phyloP scores from a whole-genome alignment of 2,888 invertebrate genomes.

The Leptinotarsa rubiginosa region DNA sequence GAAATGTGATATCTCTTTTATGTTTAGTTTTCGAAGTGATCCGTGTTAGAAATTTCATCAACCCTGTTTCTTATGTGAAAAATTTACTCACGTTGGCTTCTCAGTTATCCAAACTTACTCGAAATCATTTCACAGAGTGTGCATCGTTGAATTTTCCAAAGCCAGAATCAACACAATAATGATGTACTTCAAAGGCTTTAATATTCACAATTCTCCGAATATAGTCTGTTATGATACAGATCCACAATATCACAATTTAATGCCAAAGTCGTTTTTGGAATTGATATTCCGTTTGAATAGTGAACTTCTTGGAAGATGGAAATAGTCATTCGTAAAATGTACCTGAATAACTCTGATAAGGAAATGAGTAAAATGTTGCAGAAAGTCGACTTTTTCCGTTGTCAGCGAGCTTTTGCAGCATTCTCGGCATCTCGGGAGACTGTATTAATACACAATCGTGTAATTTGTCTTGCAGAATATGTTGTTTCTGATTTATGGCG shows the following conservation, averaged over 20 bases:
- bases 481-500: neutral
- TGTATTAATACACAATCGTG: slow-evolving; percentile 13
- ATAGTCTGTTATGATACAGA: slow-evolving; percentile 1
- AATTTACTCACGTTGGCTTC: too few species aligned
- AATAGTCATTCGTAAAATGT: slow-evolving; percentile 14
- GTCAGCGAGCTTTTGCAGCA: slow-evolving; percentile 14
- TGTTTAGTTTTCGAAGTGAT: too few species aligned
- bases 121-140: too few species aligned
- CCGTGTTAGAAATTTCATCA: too few species aligned
- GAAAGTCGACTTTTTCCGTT: slow-evolving; percentile 1
- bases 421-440: neutral
- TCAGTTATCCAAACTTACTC: too few species aligned
- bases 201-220: neutral
- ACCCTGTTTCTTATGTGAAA: too few species aligned
- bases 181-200: too few species aligned
- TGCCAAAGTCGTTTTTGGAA: slow-evolving; percentile 1
- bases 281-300: slow-evolving; percentile 13
- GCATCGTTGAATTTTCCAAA: too few species aligned
- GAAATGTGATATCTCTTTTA: too few species aligned
- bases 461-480: slow-evolving; percentile 19
- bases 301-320: slow-evolving; percentile 8
- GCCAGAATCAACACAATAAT: too few species aligned
- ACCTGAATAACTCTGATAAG: slow-evolving; percentile 16
- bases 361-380: slow-evolving; percentile 9
- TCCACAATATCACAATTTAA: neutral